These are phyloP conservation scores for Zaprionus lineosus DNA, from an alignment of 2,888 invertebrate species.

Conservation along the genomic window DNA sequence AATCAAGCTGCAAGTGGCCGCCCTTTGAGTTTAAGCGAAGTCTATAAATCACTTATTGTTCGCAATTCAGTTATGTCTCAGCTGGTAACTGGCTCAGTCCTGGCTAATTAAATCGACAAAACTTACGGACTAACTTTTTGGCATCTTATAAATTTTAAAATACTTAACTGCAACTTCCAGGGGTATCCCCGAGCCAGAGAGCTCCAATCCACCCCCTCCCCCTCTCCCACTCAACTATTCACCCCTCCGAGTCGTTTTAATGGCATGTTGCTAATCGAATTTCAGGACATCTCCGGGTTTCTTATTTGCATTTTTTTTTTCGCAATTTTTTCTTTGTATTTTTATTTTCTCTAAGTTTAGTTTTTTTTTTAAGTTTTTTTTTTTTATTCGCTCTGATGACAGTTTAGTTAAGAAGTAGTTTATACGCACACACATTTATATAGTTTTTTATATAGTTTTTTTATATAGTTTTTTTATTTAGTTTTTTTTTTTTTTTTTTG, in stretches of 20 bases:
- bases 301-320: slow-evolving; percentile 41
- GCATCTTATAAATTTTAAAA: slow-evolving; percentile 77
- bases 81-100: slow-evolving; percentile 36
- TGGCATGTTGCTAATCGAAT: slow-evolving; percentile 75
- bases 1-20: no score
- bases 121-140: slow-evolving; percentile 71
- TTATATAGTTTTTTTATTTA: slow-evolving; percentile 33
- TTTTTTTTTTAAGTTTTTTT: slow-evolving; percentile 7
- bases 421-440: slow-evolving; percentile 39
- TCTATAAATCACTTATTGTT: slow-evolving; percentile 67
- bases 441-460: slow-evolving; percentile 42
- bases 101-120: slow-evolving; percentile 69
- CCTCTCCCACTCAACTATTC: not conserved
- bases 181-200: not conserved
- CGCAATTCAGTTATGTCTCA: slow-evolving; percentile 34
- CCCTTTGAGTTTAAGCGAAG: no score
- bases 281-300: slow-evolving; percentile 62
- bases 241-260: slow-evolving; percentile 50
- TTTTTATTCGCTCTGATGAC: slow-evolving; percentile 46
- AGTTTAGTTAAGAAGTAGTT: slow-evolving; percentile 73
- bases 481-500: slow-evolving; percentile 13
- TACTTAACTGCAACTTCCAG: slow-evolving; percentile 59
- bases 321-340: not conserved
- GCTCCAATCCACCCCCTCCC: slow-evolving; percentile 1
- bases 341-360: no score